Evolutionary conservation across 2,888 invertebrate species (phyloP).

Genomic region (Tholera decimalis): DNA sequence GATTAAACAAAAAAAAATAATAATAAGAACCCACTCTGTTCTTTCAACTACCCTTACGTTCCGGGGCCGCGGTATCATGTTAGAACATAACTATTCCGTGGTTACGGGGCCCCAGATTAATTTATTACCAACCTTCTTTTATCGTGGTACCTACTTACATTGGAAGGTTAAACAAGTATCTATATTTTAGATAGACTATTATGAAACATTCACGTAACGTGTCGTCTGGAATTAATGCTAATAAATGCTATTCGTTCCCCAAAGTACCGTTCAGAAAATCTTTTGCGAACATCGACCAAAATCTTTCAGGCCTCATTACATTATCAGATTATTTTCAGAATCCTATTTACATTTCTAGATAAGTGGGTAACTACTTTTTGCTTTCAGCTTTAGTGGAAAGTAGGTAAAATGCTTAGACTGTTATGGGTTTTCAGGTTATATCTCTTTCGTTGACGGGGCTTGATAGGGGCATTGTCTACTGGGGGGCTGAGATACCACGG

Average conservation of each 20-base stretch:
- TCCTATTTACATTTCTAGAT: slow-evolving; percentile 38
- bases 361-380: slow-evolving; percentile 12
- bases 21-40: too few relatives aligned
- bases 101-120: too few relatives aligned
- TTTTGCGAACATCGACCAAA: slow-evolving; percentile 33
- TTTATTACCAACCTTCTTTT: neutral
- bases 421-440: neutral
- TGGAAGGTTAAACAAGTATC: neutral
- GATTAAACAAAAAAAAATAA: too few relatives aligned
- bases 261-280: slow-evolving; percentile 30
- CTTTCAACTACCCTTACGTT: too few relatives aligned
- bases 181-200: slow-evolving; percentile 1
- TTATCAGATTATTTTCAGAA: slow-evolving; percentile 52
- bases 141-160: too few relatives aligned
- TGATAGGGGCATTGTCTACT: too few relatives aligned
- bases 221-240: slow-evolving; percentile 35
- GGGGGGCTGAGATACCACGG: too few relatives aligned
- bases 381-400: neutral
- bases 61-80: too few relatives aligned
- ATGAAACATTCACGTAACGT: neutral
- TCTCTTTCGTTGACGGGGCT: too few relatives aligned
- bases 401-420: neutral
- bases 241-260: slow-evolving; percentile 23
- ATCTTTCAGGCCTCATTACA: slow-evolving; percentile 41
- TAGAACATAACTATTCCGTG: too few relatives aligned